Percentiles rank a stretch among this genome's conserved stretches.
Conservation (phyloP, 2,113 vertebrate species). For the Stigmatopora nigra region DNA sequence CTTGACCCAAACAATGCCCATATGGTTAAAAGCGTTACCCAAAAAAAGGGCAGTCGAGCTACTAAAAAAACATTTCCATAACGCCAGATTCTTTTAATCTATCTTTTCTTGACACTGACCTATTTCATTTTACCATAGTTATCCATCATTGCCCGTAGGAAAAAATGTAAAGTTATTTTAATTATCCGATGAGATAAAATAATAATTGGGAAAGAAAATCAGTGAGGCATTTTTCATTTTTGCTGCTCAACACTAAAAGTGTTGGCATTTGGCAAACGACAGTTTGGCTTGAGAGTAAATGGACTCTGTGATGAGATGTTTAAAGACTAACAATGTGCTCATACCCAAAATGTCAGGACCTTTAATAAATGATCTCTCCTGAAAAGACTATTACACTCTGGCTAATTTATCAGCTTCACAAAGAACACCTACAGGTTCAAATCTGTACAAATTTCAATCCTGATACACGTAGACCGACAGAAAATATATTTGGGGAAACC, state of each 20-base stretch:
- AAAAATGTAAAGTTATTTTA: constrained; percentile 27
- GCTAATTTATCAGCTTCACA: background rate
- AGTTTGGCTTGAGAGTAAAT: constrained; percentile 26
- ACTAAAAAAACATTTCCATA: constrained; percentile 49
- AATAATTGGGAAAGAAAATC: background rate
- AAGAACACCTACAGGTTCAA: background rate
- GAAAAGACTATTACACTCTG: constrained; percentile 15
- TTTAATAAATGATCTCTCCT: constrained; percentile 24
- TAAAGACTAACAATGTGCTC: constrained; percentile 38
- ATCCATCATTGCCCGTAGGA: constrained; percentile 34
- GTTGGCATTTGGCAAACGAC: background rate
- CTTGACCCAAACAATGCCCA: constrained; percentile 31
- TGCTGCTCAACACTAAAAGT: constrained; percentile 6
- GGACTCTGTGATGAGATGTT: constrained; percentile 21
- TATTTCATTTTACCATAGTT: constrained; percentile 42
- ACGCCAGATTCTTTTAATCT: constrained; percentile 39
- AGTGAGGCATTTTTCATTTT: constrained; percentile 31
- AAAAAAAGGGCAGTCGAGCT: constrained; percentile 49
- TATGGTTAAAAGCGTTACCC: constrained; percentile 33
- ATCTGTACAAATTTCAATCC: background rate
- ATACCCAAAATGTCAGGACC: constrained; percentile 42
- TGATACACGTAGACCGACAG: background rate
- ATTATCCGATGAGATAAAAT: constrained; percentile 22
- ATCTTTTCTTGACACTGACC: constrained; percentile 38
- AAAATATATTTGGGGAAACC: background rate